Conservation (phyloP, 2,113 vertebrate species). For the Progne subis region DNA sequence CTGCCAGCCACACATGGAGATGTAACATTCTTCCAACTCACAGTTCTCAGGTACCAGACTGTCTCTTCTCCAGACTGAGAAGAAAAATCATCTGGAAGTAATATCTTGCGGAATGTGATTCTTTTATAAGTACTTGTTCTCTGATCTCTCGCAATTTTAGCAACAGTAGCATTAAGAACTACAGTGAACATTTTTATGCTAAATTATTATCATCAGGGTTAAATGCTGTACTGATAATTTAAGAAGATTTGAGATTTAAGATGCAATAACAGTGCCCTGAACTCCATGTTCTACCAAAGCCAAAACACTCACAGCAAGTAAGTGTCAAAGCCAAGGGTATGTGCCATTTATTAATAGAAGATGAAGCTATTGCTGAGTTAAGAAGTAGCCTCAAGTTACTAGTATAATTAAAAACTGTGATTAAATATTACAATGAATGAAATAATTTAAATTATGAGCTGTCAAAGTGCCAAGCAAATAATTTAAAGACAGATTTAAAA, state of each 20-base stretch:
- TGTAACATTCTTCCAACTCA: background rate
- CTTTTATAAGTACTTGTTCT: background rate
- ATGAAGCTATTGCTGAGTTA: conserved; percentile 31
- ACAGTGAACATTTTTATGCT: background rate
- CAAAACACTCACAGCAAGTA: conserved; percentile 16
- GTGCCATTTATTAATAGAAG: conserved; percentile 47
- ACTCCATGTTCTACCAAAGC: conserved; percentile 21
- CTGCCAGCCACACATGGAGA: background rate
- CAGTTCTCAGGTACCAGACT: background rate
- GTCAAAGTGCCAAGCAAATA: conserved; percentile 28
- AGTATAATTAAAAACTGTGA: conserved; percentile 47
- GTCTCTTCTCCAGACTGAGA: background rate
- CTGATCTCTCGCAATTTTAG: conserved; percentile 13
- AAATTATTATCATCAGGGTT: background rate
- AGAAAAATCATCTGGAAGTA: background rate
- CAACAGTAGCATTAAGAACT: background rate
- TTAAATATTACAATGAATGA: conserved; percentile 46
- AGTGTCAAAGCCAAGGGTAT: conserved; percentile 17
- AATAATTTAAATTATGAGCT: conserved; percentile 9
- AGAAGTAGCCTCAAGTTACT: conserved; percentile 35
- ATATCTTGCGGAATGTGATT: background rate
- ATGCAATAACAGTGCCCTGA: background rate
- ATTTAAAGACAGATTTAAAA: conserved; percentile 3
- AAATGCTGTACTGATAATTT: conserved; percentile 14
- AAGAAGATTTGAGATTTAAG: conserved; percentile 15